Conservation (phyloP, 2,888 invertebrate species). For the Sinhomidia bicolor region DNA sequence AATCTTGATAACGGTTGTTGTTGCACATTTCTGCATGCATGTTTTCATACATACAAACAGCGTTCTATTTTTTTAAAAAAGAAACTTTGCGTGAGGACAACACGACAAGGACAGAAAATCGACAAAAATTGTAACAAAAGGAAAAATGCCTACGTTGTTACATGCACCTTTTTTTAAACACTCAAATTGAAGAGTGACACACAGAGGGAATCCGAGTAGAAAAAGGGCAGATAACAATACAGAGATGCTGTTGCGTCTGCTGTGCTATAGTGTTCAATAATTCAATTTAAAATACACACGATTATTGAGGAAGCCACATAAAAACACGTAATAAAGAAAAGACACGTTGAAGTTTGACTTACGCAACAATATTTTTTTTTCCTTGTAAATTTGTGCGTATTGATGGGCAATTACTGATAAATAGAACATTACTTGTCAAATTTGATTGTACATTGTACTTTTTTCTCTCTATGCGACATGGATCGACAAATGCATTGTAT, state of each 20-base stretch:
- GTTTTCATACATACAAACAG: background rate
- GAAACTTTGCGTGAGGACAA: constrained; percentile 10
- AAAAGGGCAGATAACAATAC: too few relatives aligned
- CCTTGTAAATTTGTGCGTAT: constrained; percentile 34
- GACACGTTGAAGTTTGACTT: constrained; percentile 16
- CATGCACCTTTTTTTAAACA: background rate
- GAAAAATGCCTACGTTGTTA: background rate
- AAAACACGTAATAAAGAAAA: constrained; percentile 13
- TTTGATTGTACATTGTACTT: constrained; percentile 31
- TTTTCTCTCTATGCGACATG: background rate
- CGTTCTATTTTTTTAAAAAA: constrained; percentile 4
- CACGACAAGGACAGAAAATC: background rate
- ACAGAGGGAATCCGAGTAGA: background rate
- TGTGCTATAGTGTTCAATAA: background rate
- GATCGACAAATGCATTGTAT: constrained; percentile 12
- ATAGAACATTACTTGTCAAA: constrained; percentile 49
- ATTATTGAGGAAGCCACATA: background rate
- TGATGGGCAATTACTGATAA: constrained; percentile 40
- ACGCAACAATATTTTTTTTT: background rate
- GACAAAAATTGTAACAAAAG: constrained; percentile 12
- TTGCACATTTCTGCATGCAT: background rate
- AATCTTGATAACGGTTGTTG: background rate
- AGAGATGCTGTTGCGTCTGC: constrained; percentile 3
- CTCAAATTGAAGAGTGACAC: background rate
- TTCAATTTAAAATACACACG: background rate